Conservation (phyloP, 2,113 vertebrate species). For the Myotis yumanensis region DNA sequence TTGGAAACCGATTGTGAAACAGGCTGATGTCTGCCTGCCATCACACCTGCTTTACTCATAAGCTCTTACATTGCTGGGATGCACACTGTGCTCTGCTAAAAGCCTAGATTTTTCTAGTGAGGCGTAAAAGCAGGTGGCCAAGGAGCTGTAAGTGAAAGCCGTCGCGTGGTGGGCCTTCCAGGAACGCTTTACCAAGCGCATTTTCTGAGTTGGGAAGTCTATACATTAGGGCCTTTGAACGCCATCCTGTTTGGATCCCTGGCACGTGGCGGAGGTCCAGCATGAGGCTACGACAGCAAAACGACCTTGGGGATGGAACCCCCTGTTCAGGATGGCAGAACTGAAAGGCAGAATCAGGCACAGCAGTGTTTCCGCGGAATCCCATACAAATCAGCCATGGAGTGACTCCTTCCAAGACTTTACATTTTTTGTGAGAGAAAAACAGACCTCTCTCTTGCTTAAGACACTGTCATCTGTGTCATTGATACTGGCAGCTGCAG, state of each 20-base stretch:
- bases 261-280: neutral
- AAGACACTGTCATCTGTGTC: neutral
- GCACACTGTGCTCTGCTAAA: neutral
- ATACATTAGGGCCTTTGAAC: neutral
- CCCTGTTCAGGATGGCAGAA: neutral
- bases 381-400: neutral
- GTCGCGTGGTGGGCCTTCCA: neutral
- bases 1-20: neutral
- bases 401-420: neutral
- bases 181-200: neutral
- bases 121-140: neutral
- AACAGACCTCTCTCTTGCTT: neutral
- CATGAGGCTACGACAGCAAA: neutral
- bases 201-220: neutral
- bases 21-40: neutral
- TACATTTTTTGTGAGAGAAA: neutral
- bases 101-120: neutral
- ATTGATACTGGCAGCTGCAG: neutral
- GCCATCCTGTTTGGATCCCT: neutral
- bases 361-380: neutral
- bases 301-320: too few species aligned
- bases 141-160: neutral
- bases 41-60: neutral
- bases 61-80: neutral
- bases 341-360: neutral